Base-by-base conservation (phyloP, 2,797 vertebrate genomes). In the Muscicapa striata region DNA sequence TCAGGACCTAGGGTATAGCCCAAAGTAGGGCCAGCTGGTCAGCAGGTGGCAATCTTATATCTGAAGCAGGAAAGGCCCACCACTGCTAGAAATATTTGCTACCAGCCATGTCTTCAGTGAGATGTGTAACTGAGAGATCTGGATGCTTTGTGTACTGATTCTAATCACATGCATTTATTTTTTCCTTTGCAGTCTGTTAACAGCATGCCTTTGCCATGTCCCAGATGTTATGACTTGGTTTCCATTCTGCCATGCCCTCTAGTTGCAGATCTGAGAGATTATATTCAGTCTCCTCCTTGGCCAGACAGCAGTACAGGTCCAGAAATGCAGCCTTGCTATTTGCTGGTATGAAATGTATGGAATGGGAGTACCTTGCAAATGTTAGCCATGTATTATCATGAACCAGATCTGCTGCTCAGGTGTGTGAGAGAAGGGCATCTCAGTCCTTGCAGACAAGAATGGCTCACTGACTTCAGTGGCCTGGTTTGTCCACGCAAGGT, bases 41-140 rank as follows among this genome's bases (percentile, higher is more conserved):
- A 90, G 85, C 40, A 91, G 80, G 83, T 84, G 85, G 87, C 85
- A 96, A 93, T 91, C 90, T 89, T 72, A 32, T 40, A 54, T 79
- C 34, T 90, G 67, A 94, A 91, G 83, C 67, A 91, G n/a, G 29
- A 88, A 89, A 74, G 52, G 52, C 64, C 70, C 55, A 55, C 52
- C 63, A 19, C 43, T 38, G 24, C 38, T 72, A 80, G 57, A 86
- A 90, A 84, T 82, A 48, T 45, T 74, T 64, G 15, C 54, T 27
- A 38, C 27, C 24, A 1, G 18, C 49, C 41, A 29, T 8, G 11
- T 62, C 43, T 79, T 77, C 77, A 58, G 55, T 38, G n/a, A 85
- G 58, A 38, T 8, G 13, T 29, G 18, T 57, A 64, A 48, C 32
- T 1, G 1, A 40, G 46, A 86, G 38, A 27, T 45, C 55, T 77